phyloP scores from a whole-genome alignment of 2,797 vertebrate species.

The Xyrichtys novacula region DNA sequence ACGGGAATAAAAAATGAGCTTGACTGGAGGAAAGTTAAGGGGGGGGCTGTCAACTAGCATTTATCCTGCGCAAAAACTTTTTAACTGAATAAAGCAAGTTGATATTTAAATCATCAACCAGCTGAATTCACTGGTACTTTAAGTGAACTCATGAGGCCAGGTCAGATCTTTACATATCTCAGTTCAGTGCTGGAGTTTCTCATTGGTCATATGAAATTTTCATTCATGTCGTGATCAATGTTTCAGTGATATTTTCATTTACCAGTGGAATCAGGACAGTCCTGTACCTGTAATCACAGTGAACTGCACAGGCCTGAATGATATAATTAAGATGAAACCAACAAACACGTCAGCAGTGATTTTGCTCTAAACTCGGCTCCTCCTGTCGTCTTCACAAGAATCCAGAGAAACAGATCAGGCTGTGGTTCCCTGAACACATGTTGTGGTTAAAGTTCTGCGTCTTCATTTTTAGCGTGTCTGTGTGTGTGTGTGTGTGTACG shows the following conservation, averaged over 20 bases:
- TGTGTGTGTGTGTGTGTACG: constrained; percentile 11
- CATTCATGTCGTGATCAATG: not conserved
- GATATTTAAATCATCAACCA: too few species aligned
- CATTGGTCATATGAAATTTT: too few species aligned
- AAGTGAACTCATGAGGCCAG: too few species aligned
- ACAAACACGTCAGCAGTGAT: not conserved
- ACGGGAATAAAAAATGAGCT: too few species aligned
- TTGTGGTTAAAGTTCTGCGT: constrained; percentile 26
- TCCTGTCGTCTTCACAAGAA: constrained; percentile 3
- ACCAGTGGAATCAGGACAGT: not conserved
- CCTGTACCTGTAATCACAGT: not conserved
- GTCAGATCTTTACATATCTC: too few species aligned
- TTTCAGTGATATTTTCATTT: not conserved
- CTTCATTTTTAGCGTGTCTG: constrained; percentile 11
- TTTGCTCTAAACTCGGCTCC: not conserved
- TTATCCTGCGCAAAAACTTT: too few species aligned
- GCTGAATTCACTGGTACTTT: too few species aligned
- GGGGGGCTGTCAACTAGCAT: too few species aligned
- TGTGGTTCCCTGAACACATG: constrained; percentile 1
- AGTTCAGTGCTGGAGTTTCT: too few species aligned
- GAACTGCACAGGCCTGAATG: not conserved
- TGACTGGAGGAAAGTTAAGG: too few species aligned
- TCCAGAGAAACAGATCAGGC: constrained; percentile 20
- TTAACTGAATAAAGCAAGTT: too few species aligned
- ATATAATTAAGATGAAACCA: not conserved